Percentiles rank a stretch among this genome's conserved stretches.
phyloP scores from a whole-genome alignment of 2,797 vertebrate species.

The Triplophysa yarkandensis region DNA sequence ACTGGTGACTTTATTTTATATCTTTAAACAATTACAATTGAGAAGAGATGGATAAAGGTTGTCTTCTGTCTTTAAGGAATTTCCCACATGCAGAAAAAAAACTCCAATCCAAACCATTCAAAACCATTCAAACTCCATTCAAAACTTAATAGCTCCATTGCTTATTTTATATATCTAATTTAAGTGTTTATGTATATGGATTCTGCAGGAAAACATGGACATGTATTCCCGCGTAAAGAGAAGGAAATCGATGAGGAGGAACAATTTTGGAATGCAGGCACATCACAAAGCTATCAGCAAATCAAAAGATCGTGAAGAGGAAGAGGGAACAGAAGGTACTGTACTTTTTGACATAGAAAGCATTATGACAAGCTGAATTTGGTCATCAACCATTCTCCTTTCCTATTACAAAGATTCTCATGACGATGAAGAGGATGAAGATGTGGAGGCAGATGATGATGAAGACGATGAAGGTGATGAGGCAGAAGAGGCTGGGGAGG shows the following conservation, averaged over 20 bases:
- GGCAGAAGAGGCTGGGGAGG: slow-evolving; percentile 91
- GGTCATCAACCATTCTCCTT: neutral
- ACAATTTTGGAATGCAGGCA: slow-evolving; percentile 89
- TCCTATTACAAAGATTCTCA: slow-evolving; percentile 83
- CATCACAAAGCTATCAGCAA: slow-evolving; percentile 95
- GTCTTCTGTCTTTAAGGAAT: slow-evolving; percentile 23
- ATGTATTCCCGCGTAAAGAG: slow-evolving; percentile 99
- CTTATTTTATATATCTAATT: neutral
- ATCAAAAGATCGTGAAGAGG: slow-evolving; percentile 81
- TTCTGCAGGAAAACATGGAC: slow-evolving; percentile 95
- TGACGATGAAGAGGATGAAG: slow-evolving; percentile 77
- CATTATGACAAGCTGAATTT: neutral
- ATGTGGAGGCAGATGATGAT: slow-evolving; percentile 80
- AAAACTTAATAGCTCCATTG: neutral
- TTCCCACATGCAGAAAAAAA: neutral
- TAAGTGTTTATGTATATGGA: neutral
- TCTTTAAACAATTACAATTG: neutral
- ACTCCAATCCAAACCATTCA: slow-evolving; percentile 14
- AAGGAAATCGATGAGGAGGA: slow-evolving; percentile 92
- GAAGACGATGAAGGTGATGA: slow-evolving; percentile 86
- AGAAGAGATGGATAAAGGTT: neutral
- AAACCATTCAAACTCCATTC: slow-evolving; percentile 16
- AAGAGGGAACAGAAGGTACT: slow-evolving; percentile 78
- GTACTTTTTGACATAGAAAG: too few species aligned
- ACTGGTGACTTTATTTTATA: slow-evolving; percentile 80